Evolutionary conservation across 2,113 vertebrate genomes (phyloP).

Genomic region (Callaeas wilsoni): DNA sequence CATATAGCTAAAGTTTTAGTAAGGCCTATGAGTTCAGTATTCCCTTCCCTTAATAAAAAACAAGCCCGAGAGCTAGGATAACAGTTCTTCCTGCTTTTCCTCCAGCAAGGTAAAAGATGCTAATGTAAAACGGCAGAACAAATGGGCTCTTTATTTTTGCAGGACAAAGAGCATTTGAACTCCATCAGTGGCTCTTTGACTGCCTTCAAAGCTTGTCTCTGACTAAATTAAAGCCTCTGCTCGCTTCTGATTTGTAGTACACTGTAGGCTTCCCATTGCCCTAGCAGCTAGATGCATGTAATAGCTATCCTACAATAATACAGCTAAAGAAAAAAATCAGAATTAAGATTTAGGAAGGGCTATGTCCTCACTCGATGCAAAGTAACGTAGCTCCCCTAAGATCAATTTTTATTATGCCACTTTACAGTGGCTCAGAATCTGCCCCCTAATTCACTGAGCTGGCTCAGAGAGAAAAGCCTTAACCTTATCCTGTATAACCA

Average conservation of each 20-base stretch:
- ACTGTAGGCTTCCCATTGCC: background rate
- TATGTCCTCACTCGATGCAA: background rate
- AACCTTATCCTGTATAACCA: background rate
- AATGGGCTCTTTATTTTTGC: constrained; percentile 37
- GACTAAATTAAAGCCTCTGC: constrained; percentile 38
- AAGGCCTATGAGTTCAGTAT: background rate
- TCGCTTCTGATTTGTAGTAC: background rate
- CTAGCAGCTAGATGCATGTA: background rate
- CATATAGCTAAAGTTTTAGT: background rate
- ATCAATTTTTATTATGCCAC: background rate
- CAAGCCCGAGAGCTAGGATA: background rate
- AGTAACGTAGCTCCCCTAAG: background rate
- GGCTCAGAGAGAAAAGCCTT: background rate
- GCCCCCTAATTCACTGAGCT: background rate
- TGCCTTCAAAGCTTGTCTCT: constrained; percentile 47
- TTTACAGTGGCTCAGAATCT: background rate
- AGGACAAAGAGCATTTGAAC: constrained; percentile 54
- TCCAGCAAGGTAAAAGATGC: constrained; percentile 32
- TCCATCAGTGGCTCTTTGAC: constrained; percentile 50
- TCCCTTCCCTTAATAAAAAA: background rate
- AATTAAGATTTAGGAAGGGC: background rate
- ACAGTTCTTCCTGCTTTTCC: background rate
- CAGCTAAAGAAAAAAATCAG: background rate
- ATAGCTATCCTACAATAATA: background rate
- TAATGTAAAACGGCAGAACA: constrained; percentile 36